phyloP scores from a whole-genome alignment of 2,888 invertebrate species.

The Dusona sp. region DNA sequence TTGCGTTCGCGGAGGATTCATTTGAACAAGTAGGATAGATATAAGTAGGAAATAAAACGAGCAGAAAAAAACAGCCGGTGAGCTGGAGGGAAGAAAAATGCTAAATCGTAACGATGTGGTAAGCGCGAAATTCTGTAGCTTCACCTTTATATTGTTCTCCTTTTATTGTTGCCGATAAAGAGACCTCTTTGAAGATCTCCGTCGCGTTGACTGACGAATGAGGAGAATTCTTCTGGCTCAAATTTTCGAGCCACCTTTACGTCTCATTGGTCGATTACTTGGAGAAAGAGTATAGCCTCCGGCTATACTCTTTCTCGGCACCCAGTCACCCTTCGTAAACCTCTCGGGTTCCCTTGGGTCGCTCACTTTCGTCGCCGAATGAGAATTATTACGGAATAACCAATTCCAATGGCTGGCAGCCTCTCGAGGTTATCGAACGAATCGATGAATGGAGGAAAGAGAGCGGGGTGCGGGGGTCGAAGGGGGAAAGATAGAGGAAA shows the following conservation, averaged over 20 bases:
- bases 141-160: background rate
- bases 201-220: slow-evolving; percentile 2
- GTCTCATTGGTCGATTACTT: slow-evolving; percentile 53
- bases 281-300: background rate
- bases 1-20: background rate
- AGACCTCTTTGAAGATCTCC: background rate
- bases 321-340: slow-evolving; percentile 5
- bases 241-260: slow-evolving; percentile 48
- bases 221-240: slow-evolving; percentile 26
- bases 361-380: slow-evolving; percentile 37
- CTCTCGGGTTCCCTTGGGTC: background rate
- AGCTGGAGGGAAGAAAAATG: background rate
- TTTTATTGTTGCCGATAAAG: background rate
- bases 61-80: background rate
- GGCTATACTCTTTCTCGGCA: background rate
- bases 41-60: background rate
- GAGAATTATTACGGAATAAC: slow-evolving; percentile 69
- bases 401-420: slow-evolving; percentile 65
- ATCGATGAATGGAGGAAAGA: slow-evolving; percentile 56
- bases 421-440: slow-evolving; percentile 67
- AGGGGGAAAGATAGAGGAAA: slow-evolving; percentile 9
- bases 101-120: background rate
- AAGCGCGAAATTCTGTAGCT: background rate
- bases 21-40: background rate
- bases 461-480: background rate